Evolutionary conservation across 2,888 invertebrate species (phyloP), one percentile per base, ranked within the genome.

Genomic region (Diarsia rubi): DNA sequence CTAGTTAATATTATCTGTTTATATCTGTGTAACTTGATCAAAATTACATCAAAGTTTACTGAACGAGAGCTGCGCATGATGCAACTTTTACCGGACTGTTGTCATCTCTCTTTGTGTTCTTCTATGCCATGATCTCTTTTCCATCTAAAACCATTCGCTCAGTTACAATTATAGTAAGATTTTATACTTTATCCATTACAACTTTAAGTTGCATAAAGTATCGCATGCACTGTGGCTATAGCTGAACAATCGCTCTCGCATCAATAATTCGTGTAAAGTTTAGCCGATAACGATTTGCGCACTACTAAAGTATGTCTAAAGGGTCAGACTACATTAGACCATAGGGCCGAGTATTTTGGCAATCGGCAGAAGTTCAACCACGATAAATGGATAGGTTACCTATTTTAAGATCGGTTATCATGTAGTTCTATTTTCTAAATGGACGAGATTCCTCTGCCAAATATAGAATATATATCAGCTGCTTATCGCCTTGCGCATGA

Each of bases 351-450:
- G 47, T 47, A 73, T 81, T 79, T 79, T 75, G 63, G 67, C 64
- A 52, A 54, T 65, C 57, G 24, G 24, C 19, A 24, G 19, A 24
- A 66, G 67, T 73, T 69, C 72, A 64, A 54, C 45, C 11, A 16
- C 60, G 54, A 69, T 66, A 73, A 63, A 52, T 63, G 31, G 21
- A 65, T 74, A 73, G 74, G 84, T 69, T 71, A 74, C 45, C 72
- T 83, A 83, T 83, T 73, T 68, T 64, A 72, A 68, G 75, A 76
- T 75, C 63, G 4, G 44, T 75, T 82, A 79, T 83, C 82, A 44
- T n/a, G 42, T 24, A 83, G 57, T 24, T 79, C 72, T 72, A 70
- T 75, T 74, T 73, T 79, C 75, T 83, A 54, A 75, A 83, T 73
- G 69, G 54, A 31, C 54, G 71, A 71, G 70, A 79, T 82, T 80